These are phyloP conservation scores for Aplodontia rufa DNA, from an alignment of 2,113 vertebrate genomes.

Conservation along the genomic window DNA sequence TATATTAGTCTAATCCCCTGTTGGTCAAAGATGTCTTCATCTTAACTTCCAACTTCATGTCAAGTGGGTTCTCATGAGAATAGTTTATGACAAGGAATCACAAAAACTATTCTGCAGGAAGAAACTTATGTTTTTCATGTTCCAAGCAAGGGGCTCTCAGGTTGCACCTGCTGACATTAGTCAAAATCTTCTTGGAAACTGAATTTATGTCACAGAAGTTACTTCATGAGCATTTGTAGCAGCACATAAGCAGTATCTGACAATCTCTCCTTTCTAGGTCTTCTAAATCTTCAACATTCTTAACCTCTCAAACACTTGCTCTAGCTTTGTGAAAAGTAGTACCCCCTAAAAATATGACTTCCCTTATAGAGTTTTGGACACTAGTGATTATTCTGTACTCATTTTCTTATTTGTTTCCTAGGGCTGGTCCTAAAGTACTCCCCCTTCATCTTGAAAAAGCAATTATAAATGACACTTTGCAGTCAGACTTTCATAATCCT, in stretches of 20 bases:
- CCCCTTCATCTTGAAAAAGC: neutral
- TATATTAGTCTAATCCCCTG: too few relatives aligned
- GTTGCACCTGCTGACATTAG: too few relatives aligned
- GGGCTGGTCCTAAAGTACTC: neutral
- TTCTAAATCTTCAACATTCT: neutral
- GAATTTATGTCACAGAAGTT: too few relatives aligned
- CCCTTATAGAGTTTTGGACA: neutral
- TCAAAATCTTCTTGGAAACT: too few relatives aligned
- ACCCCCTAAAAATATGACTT: neutral
- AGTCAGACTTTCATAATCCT: neutral
- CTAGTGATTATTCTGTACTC: neutral
- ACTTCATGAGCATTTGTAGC: too few relatives aligned
- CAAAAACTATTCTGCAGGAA: too few relatives aligned
- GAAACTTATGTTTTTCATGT: too few relatives aligned
- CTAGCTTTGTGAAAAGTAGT: neutral
- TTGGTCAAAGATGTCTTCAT: too few relatives aligned
- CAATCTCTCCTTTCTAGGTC: neutral
- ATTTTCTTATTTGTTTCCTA: neutral
- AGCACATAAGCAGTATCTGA: neutral
- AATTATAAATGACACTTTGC: neutral
- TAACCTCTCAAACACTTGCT: neutral
- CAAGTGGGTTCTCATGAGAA: too few relatives aligned
- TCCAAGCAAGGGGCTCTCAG: too few relatives aligned
- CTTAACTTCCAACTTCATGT: too few relatives aligned
- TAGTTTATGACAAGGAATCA: too few relatives aligned